phyloP scores from a whole-genome alignment of 92 coral and sea anemone genomes.

The Isaurus tuberculatus region DNA sequence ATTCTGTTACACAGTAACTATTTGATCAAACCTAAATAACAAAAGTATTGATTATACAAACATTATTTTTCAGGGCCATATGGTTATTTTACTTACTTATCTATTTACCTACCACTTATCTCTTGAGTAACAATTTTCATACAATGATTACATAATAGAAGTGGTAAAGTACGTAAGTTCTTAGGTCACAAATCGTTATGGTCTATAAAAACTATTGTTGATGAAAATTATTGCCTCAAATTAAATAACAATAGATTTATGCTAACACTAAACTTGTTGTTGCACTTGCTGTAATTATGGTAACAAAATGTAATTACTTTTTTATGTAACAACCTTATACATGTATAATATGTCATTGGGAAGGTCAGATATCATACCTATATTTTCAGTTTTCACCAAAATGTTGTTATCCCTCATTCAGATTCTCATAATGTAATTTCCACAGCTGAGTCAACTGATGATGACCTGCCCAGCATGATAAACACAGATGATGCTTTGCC shows the following conservation, averaged over 20 bases:
- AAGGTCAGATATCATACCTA: conserved; percentile 30
- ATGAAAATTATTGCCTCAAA: conserved; percentile 30
- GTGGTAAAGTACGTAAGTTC: conserved; percentile 31
- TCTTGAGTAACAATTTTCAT: conserved; percentile 33
- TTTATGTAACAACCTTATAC: conserved; percentile 26
- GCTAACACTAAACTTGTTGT: conserved; percentile 32
- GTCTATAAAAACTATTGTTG: conserved; percentile 33
- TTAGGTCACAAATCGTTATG: conserved; percentile 25
- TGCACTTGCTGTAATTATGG: conserved; percentile 32
- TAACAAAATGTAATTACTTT: conserved; percentile 20
- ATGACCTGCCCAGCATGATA: conserved; percentile 35
- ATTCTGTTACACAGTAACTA: conserved; percentile 30
- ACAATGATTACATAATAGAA: conserved; percentile 37
- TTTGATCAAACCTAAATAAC: conserved; percentile 32
- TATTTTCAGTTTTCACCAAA: conserved; percentile 36
- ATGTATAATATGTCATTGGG: conserved; percentile 26
- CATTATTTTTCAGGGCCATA: conserved; percentile 28
- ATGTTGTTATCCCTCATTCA: conserved; percentile 31
- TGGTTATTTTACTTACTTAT: conserved; percentile 31
- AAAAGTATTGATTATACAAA: conserved; percentile 18
- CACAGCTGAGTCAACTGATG: conserved; percentile 37
- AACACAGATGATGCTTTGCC: conserved; percentile 33
- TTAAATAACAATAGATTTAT: conserved; percentile 26
- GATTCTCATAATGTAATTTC: conserved; percentile 34
- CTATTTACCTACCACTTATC: conserved; percentile 37